Conservation (phyloP, 2,888 invertebrate species). For the Tenthredo distinguenda region DNA sequence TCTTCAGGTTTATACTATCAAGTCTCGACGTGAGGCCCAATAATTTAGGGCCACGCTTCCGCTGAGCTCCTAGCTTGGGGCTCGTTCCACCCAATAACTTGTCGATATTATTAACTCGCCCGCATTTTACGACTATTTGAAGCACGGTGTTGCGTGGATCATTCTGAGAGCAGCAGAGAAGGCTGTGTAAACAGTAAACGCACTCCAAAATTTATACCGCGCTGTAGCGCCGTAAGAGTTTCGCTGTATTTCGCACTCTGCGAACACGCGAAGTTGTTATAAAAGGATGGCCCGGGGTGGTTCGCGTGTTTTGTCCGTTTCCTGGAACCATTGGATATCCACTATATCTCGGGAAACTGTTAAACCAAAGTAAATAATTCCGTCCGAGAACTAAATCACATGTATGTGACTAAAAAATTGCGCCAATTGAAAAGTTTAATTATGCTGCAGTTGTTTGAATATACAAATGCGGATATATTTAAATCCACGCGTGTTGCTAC, state of each 20-base stretch:
- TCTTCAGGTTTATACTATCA: constrained; percentile 12
- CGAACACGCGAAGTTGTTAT: constrained; percentile 28
- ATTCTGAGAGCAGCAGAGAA: constrained; percentile 14
- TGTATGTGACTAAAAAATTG: background rate
- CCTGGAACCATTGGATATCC: constrained; percentile 28
- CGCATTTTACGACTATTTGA: constrained; percentile 47
- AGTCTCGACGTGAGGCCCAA: constrained; percentile 26
- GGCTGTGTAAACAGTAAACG: constrained; percentile 50
- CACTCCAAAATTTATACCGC: constrained; percentile 28
- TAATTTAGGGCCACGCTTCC: constrained; percentile 45
- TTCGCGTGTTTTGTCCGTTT: constrained; percentile 41
- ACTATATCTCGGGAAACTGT: constrained; percentile 22
- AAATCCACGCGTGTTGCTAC: background rate
- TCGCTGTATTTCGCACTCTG: constrained; percentile 33
- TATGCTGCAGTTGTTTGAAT: background rate
- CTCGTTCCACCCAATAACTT: constrained; percentile 39
- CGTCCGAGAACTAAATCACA: background rate
- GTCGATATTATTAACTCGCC: constrained; percentile 50
- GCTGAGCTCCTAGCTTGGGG: constrained; percentile 30
- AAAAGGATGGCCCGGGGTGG: constrained; percentile 30
- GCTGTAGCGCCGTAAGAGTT: constrained; percentile 31
- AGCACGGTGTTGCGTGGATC: constrained; percentile 38
- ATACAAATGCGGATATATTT: background rate
- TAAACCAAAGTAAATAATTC: constrained; percentile 26
- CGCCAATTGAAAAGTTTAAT: background rate